phyloP scores from a whole-genome alignment of 2,888 invertebrate genomes.

The Hypomecis atomaria region DNA sequence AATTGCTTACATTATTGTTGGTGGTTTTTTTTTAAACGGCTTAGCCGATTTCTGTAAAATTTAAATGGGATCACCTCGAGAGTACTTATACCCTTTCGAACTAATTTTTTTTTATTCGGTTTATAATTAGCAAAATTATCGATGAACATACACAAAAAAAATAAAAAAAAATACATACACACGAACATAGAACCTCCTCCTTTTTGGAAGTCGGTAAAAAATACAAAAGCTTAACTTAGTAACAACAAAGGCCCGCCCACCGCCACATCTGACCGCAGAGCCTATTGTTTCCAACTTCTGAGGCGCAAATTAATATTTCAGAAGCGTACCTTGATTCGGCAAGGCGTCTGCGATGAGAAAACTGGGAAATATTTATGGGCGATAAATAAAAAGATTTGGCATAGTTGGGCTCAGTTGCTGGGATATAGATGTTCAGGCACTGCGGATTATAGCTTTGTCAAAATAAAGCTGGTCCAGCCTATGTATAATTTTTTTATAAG shows the following conservation, averaged over 20 bases:
- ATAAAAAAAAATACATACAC: too few relatives aligned
- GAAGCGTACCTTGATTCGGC: slow-evolving; percentile 51
- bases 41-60: too few relatives aligned
- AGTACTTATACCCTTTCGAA: too few relatives aligned
- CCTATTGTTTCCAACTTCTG: slow-evolving; percentile 46
- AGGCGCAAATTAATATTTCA: slow-evolving; percentile 60
- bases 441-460: not conserved
- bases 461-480: too few relatives aligned
- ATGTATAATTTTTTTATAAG: too few relatives aligned
- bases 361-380: slow-evolving; percentile 36
- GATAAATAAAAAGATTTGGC: slow-evolving; percentile 32
- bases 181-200: too few relatives aligned
- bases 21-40: too few relatives aligned
- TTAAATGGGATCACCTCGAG: too few relatives aligned
- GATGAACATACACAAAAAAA: too few relatives aligned
- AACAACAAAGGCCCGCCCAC: slow-evolving; percentile 22
- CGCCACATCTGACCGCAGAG: slow-evolving; percentile 27
- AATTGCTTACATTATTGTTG: too few relatives aligned
- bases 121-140: too few relatives aligned
- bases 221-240: slow-evolving; percentile 14
- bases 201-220: not conserved
- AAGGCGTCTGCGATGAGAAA: slow-evolving; percentile 42
- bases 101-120: too few relatives aligned
- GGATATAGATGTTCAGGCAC: not conserved
- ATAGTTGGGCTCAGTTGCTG: slow-evolving; percentile 2